Base-by-base conservation (phyloP, 2,888 invertebrate genomes). In the Drosophila setosimentum region DNA sequence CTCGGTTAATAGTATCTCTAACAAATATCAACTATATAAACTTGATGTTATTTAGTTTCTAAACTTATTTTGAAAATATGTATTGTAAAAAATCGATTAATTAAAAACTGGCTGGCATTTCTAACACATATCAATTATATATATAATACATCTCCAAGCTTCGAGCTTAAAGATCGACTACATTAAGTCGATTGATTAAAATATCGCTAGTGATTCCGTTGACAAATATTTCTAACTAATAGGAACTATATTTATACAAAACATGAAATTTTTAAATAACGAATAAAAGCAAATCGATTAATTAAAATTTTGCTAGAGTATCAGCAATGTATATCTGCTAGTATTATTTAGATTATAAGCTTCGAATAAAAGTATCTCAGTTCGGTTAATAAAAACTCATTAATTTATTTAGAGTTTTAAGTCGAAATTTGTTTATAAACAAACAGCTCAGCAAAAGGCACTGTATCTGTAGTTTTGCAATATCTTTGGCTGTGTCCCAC, bases 401-500 rank as follows among this genome's bases (percentile, higher is more conserved):
- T 5, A 13, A 21, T 21, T 42, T n/a, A 11, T n/a, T 24, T n/a
- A n/a, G n/a, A n/a, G n/a, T n/a, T n/a, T n/a, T n/a, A n/a, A n/a
- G n/a, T n/a, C n/a, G n/a, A n/a, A 13, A 21, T 21, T 42, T n/a
- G 7, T n/a, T 24, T 33, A 10, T 35, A 27, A 5, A n/a, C n/a
- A n/a, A 3, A 1, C 40, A 21, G 1, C 10, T 10, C 7, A 2
- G 21, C n/a, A 18, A 32, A 27, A 27, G 10, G 13, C 27, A 48
- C 50, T 21, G 33, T 30, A 48, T 21, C 51, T 53, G 45, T 10
- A 27, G 18, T 30, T 50, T 61, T 16, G 49, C 59, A 51, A 33
- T 45, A 29, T 50, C 5, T 42, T 27, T 49, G 16, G 29, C 42
- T 33, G 60, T 55, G 40, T 89, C 85, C 85, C 85, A 85, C 88